These are phyloP conservation scores for Rhopilema esculentum DNA, from an alignment of 30 jellyfish, hydroid and myxozoan genomes.

Conservation along the genomic window DNA sequence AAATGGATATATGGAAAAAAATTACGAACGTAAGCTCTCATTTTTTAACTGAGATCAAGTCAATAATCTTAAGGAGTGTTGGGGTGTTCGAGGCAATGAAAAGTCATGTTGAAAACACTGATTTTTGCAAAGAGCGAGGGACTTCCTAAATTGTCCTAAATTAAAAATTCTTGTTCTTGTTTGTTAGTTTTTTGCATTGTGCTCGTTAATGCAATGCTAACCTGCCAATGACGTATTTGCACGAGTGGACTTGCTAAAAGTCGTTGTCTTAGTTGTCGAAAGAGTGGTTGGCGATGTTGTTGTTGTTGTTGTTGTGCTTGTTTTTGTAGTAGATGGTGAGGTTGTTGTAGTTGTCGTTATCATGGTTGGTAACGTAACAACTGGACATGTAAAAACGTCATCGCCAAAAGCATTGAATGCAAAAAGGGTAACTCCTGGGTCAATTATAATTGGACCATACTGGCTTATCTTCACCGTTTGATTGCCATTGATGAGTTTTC, in stretches of 20 bases:
- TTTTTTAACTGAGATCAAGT: neutral
- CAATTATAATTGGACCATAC: conserved; percentile 16
- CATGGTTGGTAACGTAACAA: conserved; percentile 34
- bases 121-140: neutral
- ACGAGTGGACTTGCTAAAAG: conserved; percentile 51
- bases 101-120: neutral
- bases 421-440: conserved; percentile 62
- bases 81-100: neutral
- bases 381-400: conserved; percentile 71
- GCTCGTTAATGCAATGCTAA: conserved; percentile 21
- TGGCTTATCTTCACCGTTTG: conserved; percentile 14
- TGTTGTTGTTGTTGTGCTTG: conserved; percentile 41
- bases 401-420: conserved; percentile 81
- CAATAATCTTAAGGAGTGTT: neutral
- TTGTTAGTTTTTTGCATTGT: conserved; percentile 6
- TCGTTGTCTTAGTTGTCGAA: conserved; percentile 63
- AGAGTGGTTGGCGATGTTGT: conserved; percentile 31
- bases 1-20: too few relatives aligned
- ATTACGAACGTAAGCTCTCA: neutral
- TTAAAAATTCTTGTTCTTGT: neutral
- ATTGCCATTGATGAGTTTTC: conserved; percentile 44
- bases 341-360: conserved; percentile 55
- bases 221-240: conserved; percentile 54
- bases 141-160: neutral
- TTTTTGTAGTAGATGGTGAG: neutral